Base-by-base conservation (phyloP, 2,113 vertebrate genomes). In the Mormyrus lacerda region DNA sequence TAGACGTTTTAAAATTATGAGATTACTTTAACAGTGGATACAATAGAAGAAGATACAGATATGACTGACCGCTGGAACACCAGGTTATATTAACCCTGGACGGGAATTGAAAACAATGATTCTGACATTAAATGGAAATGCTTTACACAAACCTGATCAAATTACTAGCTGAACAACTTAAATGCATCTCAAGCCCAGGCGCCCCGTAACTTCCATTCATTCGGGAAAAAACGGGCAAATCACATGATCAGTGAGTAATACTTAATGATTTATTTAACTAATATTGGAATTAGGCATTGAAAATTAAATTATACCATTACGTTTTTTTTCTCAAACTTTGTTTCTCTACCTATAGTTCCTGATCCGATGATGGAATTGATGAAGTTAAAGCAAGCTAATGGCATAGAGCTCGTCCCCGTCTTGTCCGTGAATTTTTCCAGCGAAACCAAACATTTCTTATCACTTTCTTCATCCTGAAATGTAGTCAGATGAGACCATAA, bases 301-400 rank as follows among this genome's bases (percentile, higher is more conserved):
- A 53, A 53, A 39, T 35, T 76, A 4, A 76, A 76, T 76, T 6
- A 35, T 13, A 10, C 6, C 31, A 7, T 8, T 76, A 6, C 35
- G 27, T 39, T 69, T 69, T 6, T 13, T 35, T 6, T 13, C 15
- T 39, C 31, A 76, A 76, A 76, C 31, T 17, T 35, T 19, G 69
- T 39, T 44, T 84, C 35, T 19, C 39, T 95, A 98, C 98, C 98
- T 95, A 99, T 98, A 90, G 98, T 92, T 73, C 97, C 97, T 35
- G 97, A 98, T 94, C 98, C 98, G 92, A 97, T 97, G 65, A 99
- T 98, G 45, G 98, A 99, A 92, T 99, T 99, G 92, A 98, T 96
- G 89, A 99, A 95, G 92, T 99, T 99, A 94, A 98, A 98, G 42
- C 95, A 95, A 19, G 98, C 98, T 87, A 96, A 95, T 53, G 94